Conservation (phyloP, 2,888 invertebrate species). For the Adineta ricciae region DNA sequence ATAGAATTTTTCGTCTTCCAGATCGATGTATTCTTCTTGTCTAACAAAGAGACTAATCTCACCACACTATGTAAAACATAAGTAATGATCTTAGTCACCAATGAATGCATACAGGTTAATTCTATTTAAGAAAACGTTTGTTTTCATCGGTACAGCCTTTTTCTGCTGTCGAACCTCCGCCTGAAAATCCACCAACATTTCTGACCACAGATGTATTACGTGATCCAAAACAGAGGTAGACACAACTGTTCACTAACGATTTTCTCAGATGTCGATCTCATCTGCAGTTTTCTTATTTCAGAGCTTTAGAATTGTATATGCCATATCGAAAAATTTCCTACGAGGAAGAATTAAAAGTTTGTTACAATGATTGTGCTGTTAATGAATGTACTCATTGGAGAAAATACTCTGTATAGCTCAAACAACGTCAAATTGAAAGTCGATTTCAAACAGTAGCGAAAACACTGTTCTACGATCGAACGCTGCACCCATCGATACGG, state of each 20-base stretch:
- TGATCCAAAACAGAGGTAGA: not conserved
- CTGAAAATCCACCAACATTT: not conserved
- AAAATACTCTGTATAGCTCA: not conserved
- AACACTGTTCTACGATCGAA: not conserved
- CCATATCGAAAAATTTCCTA: not conserved
- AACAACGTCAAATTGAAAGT: conserved; percentile 22
- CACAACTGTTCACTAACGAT: not conserved
- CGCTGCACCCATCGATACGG: not conserved
- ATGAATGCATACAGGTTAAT: not conserved
- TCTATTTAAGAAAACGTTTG: not conserved
- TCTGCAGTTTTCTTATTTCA: not conserved
- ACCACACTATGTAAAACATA: not conserved
- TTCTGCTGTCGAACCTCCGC: not conserved
- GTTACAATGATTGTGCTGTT: no score
- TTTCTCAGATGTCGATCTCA: not conserved
- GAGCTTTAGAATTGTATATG: conserved; percentile 10
- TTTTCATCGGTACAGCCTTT: not conserved
- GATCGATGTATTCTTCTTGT: not conserved
- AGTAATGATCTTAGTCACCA: not conserved
- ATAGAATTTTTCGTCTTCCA: not conserved
- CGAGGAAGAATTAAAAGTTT: conserved; percentile 9
- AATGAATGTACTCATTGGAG: no score
- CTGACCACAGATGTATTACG: not conserved
- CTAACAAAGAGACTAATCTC: not conserved
- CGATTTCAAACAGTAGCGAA: not conserved